phyloP scores from a whole-genome alignment of 2,888 invertebrate species.

The Cotesia congregata region DNA sequence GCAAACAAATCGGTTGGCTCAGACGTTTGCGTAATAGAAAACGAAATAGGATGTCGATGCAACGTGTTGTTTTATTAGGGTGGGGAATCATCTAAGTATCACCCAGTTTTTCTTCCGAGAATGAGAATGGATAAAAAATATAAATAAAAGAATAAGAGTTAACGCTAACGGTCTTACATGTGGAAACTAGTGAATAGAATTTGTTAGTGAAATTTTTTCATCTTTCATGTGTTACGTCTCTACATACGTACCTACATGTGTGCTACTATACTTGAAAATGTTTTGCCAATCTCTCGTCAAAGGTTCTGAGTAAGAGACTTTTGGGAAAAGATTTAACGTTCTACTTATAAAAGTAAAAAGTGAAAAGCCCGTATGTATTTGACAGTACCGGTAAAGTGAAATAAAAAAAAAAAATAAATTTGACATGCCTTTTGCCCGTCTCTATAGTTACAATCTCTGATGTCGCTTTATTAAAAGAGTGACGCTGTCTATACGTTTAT shows the following conservation, averaged over 20 bases:
- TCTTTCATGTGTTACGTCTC: no score
- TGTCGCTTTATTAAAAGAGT: slow-evolving; percentile 4
- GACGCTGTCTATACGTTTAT: neutral
- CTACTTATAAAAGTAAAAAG: slow-evolving; percentile 1
- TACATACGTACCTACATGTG: neutral
- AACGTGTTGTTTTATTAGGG: slow-evolving; percentile 47
- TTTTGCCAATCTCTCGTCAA: slow-evolving; percentile 27
- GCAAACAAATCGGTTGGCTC: slow-evolving; percentile 56
- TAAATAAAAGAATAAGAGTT: neutral
- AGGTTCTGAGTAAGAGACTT: neutral
- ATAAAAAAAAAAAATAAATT: slow-evolving; percentile 1
- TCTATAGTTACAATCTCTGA: neutral
- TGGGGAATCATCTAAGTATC: slow-evolving; percentile 5
- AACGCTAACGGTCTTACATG: neutral
- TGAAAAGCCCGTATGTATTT: slow-evolving; percentile 10
- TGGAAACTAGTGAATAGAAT: neutral
- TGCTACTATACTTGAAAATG: slow-evolving; percentile 8
- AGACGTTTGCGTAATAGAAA: slow-evolving; percentile 65
- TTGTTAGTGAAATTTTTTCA: neutral
- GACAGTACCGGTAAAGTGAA: slow-evolving; percentile 15
- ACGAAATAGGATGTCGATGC: slow-evolving; percentile 62
- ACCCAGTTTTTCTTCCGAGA: slow-evolving; percentile 7
- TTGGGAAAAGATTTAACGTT: slow-evolving; percentile 4
- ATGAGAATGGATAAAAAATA: neutral
- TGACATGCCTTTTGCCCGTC: slow-evolving; percentile 8